These are phyloP conservation scores for Solea solea DNA, from an alignment of 2,113 vertebrate genomes.

Conservation along the genomic window DNA sequence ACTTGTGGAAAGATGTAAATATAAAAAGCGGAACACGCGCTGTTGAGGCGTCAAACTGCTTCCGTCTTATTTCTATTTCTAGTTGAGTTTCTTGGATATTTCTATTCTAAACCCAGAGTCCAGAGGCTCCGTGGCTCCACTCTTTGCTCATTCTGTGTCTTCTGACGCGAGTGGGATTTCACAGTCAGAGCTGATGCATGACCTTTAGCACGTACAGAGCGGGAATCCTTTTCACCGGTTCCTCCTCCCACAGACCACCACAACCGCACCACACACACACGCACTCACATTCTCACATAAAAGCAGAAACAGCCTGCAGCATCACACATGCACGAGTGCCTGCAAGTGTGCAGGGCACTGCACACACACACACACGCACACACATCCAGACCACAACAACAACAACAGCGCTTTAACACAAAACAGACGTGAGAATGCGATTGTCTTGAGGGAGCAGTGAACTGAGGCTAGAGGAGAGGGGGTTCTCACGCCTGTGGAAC, in stretches of 20 bases:
- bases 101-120: constrained; percentile 12
- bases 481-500: constrained; percentile 66
- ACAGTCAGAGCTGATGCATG: constrained; percentile 62
- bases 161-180: constrained; percentile 68
- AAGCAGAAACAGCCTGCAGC: constrained; percentile 19
- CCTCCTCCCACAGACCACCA: constrained; percentile 72
- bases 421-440: constrained; percentile 35
- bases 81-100: neutral
- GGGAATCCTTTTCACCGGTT: constrained; percentile 65
- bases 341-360: constrained; percentile 23
- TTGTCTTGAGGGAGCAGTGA: constrained; percentile 25
- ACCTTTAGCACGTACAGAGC: constrained; percentile 61
- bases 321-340: neutral
- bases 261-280: constrained; percentile 56
- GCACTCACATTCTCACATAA: constrained; percentile 37
- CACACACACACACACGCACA: constrained; percentile 6
- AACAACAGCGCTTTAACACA: constrained; percentile 28
- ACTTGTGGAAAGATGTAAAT: neutral
- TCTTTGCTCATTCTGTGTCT: constrained; percentile 45
- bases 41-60: neutral
- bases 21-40: neutral
- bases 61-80: constrained; percentile 16
- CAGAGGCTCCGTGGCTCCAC: constrained; percentile 1
- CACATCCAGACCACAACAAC: constrained; percentile 42
- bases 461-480: constrained; percentile 37